Percentiles rank a stretch among this genome's conserved stretches.
Evolutionary conservation across 2,113 vertebrate genomes (phyloP).

Genomic region (Caloenas nicobarica): DNA sequence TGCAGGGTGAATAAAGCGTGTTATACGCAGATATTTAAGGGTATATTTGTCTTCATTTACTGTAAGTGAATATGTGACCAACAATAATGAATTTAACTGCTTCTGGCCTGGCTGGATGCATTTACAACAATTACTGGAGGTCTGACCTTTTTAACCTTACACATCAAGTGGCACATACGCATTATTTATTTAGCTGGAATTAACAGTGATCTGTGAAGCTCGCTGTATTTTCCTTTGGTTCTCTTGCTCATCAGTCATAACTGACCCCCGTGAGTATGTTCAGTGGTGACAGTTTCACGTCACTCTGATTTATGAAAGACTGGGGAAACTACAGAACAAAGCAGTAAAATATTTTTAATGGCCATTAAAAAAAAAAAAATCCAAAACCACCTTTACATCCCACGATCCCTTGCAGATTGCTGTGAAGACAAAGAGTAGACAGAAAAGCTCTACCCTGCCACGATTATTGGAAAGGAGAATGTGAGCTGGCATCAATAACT

Average conservation of each 20-base stretch:
- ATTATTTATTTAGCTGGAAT: slow-evolving; percentile 64
- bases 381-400: neutral
- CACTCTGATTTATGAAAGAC: neutral
- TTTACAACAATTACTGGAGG: slow-evolving; percentile 11
- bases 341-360: neutral
- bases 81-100: slow-evolving; percentile 29
- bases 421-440: neutral
- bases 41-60: slow-evolving; percentile 48
- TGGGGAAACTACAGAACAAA: neutral
- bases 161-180: neutral
- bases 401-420: neutral
- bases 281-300: neutral
- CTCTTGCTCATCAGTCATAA: slow-evolving; percentile 4
- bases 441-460: neutral
- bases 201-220: slow-evolving; percentile 47
- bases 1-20: slow-evolving; percentile 11
- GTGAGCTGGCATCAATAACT: neutral
- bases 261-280: neutral
- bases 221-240: slow-evolving; percentile 1
- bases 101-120: slow-evolving; percentile 6
- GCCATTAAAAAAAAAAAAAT: neutral
- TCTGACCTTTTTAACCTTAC: slow-evolving; percentile 48
- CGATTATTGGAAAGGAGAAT: neutral
- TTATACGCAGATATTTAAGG: slow-evolving; percentile 27
- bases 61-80: slow-evolving; percentile 22